A percentile compares a stretch with the other conserved stretches of the same genome.
Evolutionary conservation across 2,113 vertebrate species (phyloP).

Genomic region (Chionomys nivalis): DNA sequence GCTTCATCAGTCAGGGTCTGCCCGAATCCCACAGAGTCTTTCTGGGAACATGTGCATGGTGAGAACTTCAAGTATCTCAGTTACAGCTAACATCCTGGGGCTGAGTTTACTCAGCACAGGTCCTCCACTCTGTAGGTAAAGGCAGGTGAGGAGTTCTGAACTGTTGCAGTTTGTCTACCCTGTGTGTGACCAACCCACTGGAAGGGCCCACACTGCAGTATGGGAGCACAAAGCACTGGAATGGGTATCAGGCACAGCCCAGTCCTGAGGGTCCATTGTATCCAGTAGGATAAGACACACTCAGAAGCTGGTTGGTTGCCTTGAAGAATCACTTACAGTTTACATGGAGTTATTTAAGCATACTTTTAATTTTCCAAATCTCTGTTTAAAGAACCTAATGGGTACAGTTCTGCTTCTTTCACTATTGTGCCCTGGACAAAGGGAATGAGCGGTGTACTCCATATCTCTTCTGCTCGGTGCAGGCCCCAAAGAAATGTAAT

Average conservation of each 20-base stretch:
- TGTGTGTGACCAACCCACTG: not conserved
- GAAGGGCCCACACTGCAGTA: not conserved
- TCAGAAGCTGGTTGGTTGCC: not conserved
- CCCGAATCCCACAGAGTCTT: not conserved
- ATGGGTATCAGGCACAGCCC: not conserved
- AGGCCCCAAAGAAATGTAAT: too few species aligned
- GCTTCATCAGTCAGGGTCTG: not conserved
- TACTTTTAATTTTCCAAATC: not conserved
- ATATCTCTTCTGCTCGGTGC: too few species aligned
- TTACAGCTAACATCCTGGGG: not conserved
- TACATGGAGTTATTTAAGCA: too few species aligned
- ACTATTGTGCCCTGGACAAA: too few species aligned
- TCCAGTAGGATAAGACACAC: not conserved
- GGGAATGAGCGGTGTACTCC: too few species aligned
- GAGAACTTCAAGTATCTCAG: not conserved
- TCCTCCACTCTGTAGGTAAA: not conserved
- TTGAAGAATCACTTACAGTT: not conserved
- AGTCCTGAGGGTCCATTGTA: not conserved
- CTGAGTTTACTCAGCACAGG: not conserved
- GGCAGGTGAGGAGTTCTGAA: not conserved
- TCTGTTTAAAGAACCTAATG: not conserved
- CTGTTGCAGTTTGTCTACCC: not conserved
- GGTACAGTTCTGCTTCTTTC: too few species aligned
- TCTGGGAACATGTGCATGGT: not conserved
- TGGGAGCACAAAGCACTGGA: not conserved